Conservation (phyloP, 2,797 vertebrate genomes). For the Pampus argenteus region DNA sequence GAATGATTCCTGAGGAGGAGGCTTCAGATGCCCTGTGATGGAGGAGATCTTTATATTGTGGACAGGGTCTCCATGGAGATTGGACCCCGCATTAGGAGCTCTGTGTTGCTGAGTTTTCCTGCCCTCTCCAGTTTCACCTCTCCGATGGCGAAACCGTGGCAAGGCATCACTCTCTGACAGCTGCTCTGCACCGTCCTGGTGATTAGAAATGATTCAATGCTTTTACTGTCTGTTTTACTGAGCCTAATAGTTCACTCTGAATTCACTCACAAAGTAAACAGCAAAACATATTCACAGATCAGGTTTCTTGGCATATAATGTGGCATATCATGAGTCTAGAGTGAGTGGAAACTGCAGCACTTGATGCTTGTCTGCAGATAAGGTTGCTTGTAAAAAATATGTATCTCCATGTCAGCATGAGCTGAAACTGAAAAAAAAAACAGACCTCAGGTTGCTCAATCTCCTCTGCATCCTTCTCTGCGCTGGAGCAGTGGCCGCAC, state of each 20-base stretch:
- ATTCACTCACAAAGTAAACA: background rate
- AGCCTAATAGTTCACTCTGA: background rate
- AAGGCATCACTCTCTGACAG: constrained; percentile 61
- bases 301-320: background rate
- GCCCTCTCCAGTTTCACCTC: constrained; percentile 64
- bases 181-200: constrained; percentile 74
- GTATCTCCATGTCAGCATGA: background rate
- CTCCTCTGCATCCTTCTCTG: constrained; percentile 81
- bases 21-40: constrained; percentile 20
- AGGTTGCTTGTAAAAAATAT: background rate
- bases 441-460: constrained; percentile 76
- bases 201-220: constrained; percentile 46
- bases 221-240: constrained; percentile 17
- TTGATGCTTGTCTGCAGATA: background rate
- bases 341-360: background rate
- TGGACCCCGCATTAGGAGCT: constrained; percentile 33
- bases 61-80: constrained; percentile 60
- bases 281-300: background rate
- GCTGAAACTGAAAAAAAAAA: constrained; percentile 44
- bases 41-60: constrained; percentile 43
- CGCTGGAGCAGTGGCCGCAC: constrained; percentile 69
- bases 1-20: constrained; percentile 57
- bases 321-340: background rate
- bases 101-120: constrained; percentile 67
- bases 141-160: constrained; percentile 58